Evolutionary conservation across 2,888 invertebrate genomes (phyloP).

Genomic region (Hipparchia sbordonii): DNA sequence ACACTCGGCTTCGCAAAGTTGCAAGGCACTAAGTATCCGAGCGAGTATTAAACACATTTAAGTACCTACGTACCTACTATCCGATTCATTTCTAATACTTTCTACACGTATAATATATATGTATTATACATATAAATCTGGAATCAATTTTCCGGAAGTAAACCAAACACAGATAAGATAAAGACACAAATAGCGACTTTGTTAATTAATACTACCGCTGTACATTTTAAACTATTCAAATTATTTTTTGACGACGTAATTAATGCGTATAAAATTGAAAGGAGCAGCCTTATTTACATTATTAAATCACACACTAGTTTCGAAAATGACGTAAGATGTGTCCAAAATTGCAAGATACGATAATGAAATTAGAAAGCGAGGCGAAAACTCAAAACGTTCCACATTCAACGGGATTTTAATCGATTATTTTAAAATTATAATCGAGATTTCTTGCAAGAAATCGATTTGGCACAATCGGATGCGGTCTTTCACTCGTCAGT

Average conservation of each 20-base stretch:
- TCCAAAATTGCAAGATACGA: constrained; percentile 31
- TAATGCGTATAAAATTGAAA: constrained; percentile 31
- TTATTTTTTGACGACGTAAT: constrained; percentile 20
- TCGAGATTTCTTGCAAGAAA: constrained; percentile 41
- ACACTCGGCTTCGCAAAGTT: too few species aligned
- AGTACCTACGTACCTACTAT: too few species aligned
- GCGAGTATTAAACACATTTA: too few species aligned
- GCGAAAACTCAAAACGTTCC: constrained; percentile 32
- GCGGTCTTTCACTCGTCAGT: constrained; percentile 45
- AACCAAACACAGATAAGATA: too few species aligned
- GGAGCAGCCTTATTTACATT: constrained; percentile 29
- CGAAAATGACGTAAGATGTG: constrained; percentile 39
- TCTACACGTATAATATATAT: too few species aligned
- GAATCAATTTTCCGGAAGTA: too few species aligned
- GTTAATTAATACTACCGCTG: not conserved
- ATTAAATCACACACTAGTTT: constrained; percentile 38
- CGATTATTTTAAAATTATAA: constrained; percentile 36
- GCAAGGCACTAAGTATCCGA: too few species aligned
- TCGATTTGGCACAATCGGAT: constrained; percentile 41
- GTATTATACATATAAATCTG: too few species aligned
- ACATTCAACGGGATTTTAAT: constrained; percentile 34
- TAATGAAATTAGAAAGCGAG: constrained; percentile 38
- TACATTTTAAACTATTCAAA: constrained; percentile 12
- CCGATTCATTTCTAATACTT: too few species aligned
- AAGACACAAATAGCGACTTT: too few species aligned